Percentiles rank a stretch among this genome's conserved stretches.
phyloP scores from a whole-genome alignment of 2,797 vertebrate genomes.

The Manis pentadactyla region DNA sequence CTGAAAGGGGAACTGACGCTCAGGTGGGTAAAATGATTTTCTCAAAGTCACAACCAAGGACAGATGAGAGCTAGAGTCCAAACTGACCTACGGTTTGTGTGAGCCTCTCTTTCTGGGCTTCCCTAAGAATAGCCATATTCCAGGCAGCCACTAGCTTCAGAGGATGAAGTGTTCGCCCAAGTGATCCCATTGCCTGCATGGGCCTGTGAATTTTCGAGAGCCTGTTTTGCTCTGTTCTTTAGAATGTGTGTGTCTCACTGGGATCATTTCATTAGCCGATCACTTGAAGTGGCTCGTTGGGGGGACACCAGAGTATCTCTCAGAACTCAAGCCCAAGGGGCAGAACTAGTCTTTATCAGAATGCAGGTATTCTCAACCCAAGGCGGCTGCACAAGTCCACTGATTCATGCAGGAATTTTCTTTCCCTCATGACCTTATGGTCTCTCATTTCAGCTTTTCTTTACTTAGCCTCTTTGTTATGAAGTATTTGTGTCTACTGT shows the following conservation, averaged over 20 bases:
- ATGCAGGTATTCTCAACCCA: background rate
- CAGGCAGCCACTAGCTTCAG: background rate
- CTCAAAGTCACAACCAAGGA: background rate
- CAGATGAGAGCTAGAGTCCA: background rate
- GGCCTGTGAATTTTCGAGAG: background rate
- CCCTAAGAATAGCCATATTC: background rate
- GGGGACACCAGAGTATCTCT: background rate
- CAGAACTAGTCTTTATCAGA: background rate
- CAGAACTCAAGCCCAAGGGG: background rate
- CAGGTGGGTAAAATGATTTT: background rate
- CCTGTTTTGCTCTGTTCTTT: background rate
- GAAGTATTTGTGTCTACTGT: background rate
- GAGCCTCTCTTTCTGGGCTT: background rate
- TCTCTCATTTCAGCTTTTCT: constrained; percentile 5
- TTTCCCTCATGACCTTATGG: background rate
- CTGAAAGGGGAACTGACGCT: background rate
- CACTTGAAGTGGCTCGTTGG: background rate
- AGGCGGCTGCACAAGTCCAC: background rate
- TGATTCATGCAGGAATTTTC: background rate
- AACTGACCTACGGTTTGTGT: background rate
- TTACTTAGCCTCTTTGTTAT: constrained; percentile 5
- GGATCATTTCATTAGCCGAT: background rate
- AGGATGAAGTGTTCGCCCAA: background rate
- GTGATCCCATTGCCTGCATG: background rate
- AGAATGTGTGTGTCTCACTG: background rate